Percentiles rank a stretch among this genome's conserved stretches.
Evolutionary conservation across 2,797 vertebrate species (phyloP).

Genomic region (Mycteria americana): DNA sequence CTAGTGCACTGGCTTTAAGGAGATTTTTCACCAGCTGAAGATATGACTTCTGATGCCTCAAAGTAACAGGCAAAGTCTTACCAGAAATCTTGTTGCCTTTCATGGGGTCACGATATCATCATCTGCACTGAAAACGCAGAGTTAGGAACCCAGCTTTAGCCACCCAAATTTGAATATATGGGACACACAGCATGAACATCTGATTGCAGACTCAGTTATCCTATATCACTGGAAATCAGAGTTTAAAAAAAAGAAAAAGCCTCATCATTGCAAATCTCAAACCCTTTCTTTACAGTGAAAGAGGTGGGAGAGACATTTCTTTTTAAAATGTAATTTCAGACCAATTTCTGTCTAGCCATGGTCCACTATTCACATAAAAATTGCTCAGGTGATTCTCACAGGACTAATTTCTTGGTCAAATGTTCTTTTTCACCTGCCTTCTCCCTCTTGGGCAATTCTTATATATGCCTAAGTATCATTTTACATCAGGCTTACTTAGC

Average conservation of each 20-base stretch:
- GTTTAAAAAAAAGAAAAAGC: neutral
- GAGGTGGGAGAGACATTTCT: neutral
- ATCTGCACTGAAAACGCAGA: neutral
- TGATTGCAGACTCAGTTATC: neutral
- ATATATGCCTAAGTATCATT: neutral
- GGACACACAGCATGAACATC: neutral
- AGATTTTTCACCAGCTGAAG: neutral
- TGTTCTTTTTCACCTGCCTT: neutral
- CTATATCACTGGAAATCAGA: neutral
- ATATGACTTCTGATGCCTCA: neutral
- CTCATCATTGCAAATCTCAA: neutral
- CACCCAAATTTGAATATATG: neutral
- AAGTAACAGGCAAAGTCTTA: neutral
- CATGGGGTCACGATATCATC: neutral
- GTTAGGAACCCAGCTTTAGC: neutral
- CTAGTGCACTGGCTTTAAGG: neutral
- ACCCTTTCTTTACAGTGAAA: neutral
- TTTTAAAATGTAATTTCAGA: neutral
- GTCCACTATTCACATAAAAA: neutral
- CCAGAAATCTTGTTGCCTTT: neutral
- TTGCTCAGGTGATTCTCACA: neutral
- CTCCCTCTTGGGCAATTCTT: neutral
- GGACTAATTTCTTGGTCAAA: neutral
- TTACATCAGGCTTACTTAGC: neutral
- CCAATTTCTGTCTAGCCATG: neutral